phyloP scores from a whole-genome alignment of 2,113 vertebrate genomes.

The Hippopotamus amphibius region DNA sequence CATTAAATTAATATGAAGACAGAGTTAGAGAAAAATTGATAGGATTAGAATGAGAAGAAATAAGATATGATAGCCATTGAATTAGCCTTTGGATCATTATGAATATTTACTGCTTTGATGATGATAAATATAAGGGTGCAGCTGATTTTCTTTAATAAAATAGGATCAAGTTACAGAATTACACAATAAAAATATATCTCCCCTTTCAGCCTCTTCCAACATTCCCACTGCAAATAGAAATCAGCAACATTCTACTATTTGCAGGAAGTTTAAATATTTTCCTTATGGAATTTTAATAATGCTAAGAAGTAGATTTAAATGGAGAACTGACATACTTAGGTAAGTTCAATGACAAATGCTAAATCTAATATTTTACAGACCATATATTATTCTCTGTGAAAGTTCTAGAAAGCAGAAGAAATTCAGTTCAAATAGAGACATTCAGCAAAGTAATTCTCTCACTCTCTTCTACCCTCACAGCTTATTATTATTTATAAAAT shows the following conservation, averaged over 20 bases:
- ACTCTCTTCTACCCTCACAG: background rate
- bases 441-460: background rate
- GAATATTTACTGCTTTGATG: constrained; percentile 21
- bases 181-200: background rate
- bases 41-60: background rate
- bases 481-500: constrained; percentile 30
- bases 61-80: background rate
- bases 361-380: background rate
- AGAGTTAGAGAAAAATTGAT: constrained; percentile 22
- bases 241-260: background rate
- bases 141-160: constrained; percentile 50
- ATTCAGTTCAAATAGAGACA: background rate
- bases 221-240: constrained; percentile 33
- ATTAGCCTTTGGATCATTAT: constrained; percentile 39
- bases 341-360: background rate
- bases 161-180: constrained; percentile 56
- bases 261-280: background rate
- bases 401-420: background rate
- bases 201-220: background rate
- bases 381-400: background rate
- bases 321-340: background rate
- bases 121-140: background rate
- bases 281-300: constrained; percentile 13
- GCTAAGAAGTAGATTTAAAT: background rate
- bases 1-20: constrained; percentile 23